phyloP scores from a whole-genome alignment of 2,888 invertebrate species.

The Megalurothrips usitatus region DNA sequence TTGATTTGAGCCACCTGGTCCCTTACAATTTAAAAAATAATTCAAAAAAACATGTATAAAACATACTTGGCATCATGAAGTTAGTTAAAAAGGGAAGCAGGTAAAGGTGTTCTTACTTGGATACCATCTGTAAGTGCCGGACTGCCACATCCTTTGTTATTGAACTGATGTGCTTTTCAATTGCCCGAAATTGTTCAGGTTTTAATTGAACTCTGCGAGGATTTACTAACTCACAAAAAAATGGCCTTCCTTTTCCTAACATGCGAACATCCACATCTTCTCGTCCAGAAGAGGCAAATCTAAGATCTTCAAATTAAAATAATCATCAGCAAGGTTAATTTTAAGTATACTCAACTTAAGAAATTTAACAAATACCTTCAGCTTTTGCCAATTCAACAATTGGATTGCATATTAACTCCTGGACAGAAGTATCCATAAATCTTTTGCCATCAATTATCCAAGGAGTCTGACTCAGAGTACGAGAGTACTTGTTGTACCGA shows the following conservation, averaged over 20 bases:
- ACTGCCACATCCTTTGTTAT: constrained; percentile 53
- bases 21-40: constrained; percentile 45
- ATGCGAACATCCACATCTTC: constrained; percentile 97
- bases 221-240: constrained; percentile 78
- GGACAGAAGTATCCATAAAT: constrained; percentile 80
- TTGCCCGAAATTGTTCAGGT: constrained; percentile 49
- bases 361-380: constrained; percentile 43
- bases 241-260: constrained; percentile 86
- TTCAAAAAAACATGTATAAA: background rate
- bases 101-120: constrained; percentile 47
- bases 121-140: constrained; percentile 60
- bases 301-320: constrained; percentile 49
- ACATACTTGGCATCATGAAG: background rate
- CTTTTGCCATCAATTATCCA: constrained; percentile 81
- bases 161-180: constrained; percentile 52
- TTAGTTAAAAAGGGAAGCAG: too few species aligned
- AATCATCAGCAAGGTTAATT: background rate
- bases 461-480: constrained; percentile 86
- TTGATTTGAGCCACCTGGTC: constrained; percentile 67
- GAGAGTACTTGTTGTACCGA: constrained; percentile 78
- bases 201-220: constrained; percentile 56
- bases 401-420: constrained; percentile 75
- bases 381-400: constrained; percentile 59
- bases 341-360: background rate
- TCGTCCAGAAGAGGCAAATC: constrained; percentile 86